These are phyloP conservation scores for Pelmatolapia mariae DNA, from an alignment of 2,113 vertebrate genomes.

Conservation along the genomic window DNA sequence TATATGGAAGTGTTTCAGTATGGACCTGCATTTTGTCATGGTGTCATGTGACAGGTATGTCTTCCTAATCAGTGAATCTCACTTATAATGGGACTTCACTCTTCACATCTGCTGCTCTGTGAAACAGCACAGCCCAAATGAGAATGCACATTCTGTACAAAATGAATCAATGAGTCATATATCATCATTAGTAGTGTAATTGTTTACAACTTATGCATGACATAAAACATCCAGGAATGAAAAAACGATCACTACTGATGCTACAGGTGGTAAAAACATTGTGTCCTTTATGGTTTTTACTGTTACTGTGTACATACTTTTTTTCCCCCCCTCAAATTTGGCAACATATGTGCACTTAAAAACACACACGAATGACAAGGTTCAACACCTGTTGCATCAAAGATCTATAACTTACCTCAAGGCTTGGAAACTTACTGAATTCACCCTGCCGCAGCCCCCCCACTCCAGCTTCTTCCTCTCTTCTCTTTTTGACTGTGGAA, in stretches of 20 bases:
- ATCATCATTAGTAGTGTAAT: background rate
- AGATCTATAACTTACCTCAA: constrained; percentile 13
- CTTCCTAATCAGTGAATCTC: background rate
- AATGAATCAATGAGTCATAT: background rate
- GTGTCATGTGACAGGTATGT: constrained; percentile 2
- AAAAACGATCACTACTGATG: background rate
- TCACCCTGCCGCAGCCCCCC: background rate
- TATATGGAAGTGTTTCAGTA: background rate
- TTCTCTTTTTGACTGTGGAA: background rate
- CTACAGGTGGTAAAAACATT: constrained; percentile 24
- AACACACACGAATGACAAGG: background rate
- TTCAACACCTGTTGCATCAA: constrained; percentile 43
- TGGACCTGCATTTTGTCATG: background rate
- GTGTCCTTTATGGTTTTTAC: background rate
- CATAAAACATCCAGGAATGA: background rate
- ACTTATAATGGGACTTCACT: background rate
- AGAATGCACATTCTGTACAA: background rate
- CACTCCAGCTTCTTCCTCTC: background rate
- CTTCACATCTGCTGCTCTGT: background rate
- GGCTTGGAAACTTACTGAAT: constrained; percentile 1
- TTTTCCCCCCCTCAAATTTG: rapidly evolving
- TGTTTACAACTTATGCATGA: background rate
- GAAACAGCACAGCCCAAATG: background rate
- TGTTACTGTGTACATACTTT: background rate
- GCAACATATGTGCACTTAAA: background rate